Percentiles rank a stretch among this genome's conserved stretches.
These are phyloP conservation scores for Merops nubicus DNA, from an alignment of 2,113 vertebrate species.

Conservation along the genomic window DNA sequence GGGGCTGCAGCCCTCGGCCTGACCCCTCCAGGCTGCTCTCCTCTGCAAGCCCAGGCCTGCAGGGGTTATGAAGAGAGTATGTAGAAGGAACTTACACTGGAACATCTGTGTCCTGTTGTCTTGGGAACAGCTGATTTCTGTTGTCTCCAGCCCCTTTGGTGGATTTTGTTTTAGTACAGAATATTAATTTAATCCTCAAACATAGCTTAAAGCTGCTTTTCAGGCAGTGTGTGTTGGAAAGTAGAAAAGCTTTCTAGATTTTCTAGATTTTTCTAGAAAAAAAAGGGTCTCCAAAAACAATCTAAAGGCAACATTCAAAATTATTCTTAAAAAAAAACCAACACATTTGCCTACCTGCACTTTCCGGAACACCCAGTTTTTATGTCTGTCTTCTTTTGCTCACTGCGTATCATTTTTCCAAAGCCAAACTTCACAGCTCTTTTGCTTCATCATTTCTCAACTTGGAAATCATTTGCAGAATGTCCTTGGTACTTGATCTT, in stretches of 20 bases:
- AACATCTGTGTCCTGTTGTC: neutral
- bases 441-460: neutral
- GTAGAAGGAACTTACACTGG: rapidly evolving
- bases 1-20: neutral
- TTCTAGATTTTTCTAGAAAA: too few relatives aligned
- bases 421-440: neutral
- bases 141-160: neutral
- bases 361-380: neutral
- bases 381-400: neutral
- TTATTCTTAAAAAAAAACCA: neutral
- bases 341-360: neutral
- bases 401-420: neutral
- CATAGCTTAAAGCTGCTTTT: neutral
- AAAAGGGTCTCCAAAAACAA: neutral
- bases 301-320: neutral
- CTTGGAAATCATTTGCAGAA: neutral
- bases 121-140: neutral
- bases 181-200: neutral
- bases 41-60: neutral
- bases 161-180: neutral
- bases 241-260: neutral
- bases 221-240: neutral
- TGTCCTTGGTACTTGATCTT: neutral
- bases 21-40: neutral
- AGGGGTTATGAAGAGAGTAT: neutral